Evolutionary conservation across 2,888 invertebrate species (phyloP).

Genomic region (Strigamia crassipes): DNA sequence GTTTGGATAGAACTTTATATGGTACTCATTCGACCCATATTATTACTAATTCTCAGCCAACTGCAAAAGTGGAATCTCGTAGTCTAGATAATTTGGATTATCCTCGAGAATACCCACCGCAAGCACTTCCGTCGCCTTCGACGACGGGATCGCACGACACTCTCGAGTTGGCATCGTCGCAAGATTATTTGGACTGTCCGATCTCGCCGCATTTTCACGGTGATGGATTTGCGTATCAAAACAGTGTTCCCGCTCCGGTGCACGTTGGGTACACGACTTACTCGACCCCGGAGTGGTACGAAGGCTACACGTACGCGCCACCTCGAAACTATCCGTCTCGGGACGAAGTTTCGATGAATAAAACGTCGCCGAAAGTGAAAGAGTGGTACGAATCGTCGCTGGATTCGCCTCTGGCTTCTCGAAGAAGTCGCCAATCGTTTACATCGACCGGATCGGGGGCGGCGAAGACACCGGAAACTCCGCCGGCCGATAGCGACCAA

Average conservation of each 20-base stretch:
- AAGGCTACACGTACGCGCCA: background rate
- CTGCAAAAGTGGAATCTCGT: conserved; percentile 50
- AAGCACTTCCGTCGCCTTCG: conserved; percentile 36
- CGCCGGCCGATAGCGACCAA: conserved; percentile 29
- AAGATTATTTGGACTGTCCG: conserved; percentile 43
- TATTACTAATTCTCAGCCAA: background rate
- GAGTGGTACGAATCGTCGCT: conserved; percentile 73
- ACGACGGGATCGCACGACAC: conserved; percentile 35
- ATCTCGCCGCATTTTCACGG: conserved; percentile 29
- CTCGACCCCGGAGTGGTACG: background rate
- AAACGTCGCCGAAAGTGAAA: conserved; percentile 61
- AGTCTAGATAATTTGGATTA: conserved; percentile 53
- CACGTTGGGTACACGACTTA: background rate
- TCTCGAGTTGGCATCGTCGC: conserved; percentile 10
- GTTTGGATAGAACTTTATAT: conserved; percentile 55
- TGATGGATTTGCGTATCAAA: background rate
- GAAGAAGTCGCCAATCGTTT: conserved; percentile 45
- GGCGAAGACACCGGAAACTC: background rate
- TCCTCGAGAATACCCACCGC: conserved; percentile 19
- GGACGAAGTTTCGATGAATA: background rate
- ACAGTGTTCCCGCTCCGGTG: background rate
- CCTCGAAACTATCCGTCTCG: background rate
- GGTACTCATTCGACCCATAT: background rate
- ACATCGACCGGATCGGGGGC: background rate
- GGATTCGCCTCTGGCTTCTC: conserved; percentile 63